Percentiles rank a stretch among this genome's conserved stretches.
phyloP scores from a whole-genome alignment of 2,888 invertebrate genomes.

The Hecatera dysodea region DNA sequence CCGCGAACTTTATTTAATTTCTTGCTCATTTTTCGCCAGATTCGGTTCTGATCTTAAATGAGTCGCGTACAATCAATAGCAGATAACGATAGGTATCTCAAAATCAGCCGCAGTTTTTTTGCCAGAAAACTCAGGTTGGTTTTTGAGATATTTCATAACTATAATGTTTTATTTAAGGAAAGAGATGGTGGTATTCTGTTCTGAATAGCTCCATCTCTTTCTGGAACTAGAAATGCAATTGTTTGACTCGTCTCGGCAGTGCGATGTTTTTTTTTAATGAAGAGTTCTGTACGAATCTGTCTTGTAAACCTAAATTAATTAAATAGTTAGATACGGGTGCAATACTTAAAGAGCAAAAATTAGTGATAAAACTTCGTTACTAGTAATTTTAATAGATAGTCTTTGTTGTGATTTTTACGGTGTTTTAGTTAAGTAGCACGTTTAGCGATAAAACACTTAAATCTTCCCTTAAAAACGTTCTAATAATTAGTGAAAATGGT shows the following conservation, averaged over 20 bases:
- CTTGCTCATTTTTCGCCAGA: neutral
- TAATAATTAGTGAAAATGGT: conserved; percentile 15
- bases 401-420: conserved; percentile 62
- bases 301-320: conserved; percentile 46
- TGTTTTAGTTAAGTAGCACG: conserved; percentile 32
- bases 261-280: conserved; percentile 13
- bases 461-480: conserved; percentile 20
- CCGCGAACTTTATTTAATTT: conserved; percentile 1
- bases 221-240: neutral
- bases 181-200: conserved; percentile 6
- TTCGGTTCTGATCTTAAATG: neutral
- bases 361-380: conserved; percentile 63
- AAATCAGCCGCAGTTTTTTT: neutral
- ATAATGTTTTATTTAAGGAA: conserved; percentile 2
- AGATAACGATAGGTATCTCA: neutral
- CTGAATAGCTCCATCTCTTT: conserved; percentile 2
- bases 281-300: conserved; percentile 30
- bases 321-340: conserved; percentile 65
- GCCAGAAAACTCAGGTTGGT: neutral
- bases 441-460: conserved; percentile 12
- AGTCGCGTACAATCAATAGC: neutral
- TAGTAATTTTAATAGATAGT: conserved; percentile 57
- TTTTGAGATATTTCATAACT: neutral
- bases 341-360: conserved; percentile 61
- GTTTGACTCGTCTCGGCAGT: neutral